Conservation (phyloP, 2,888 invertebrate species). For the Boloria euphrosyne region DNA sequence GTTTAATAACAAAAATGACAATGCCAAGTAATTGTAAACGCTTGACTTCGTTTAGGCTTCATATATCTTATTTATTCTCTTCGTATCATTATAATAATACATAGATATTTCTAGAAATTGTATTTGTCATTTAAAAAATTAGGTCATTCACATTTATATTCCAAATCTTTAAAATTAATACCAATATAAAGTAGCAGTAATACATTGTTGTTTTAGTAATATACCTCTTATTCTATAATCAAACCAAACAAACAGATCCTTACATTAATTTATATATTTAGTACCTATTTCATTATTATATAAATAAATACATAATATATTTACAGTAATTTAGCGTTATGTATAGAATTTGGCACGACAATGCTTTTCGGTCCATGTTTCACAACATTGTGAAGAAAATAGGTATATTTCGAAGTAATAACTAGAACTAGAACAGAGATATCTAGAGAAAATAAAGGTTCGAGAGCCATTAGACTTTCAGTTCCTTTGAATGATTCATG, state of each 20-base stretch:
- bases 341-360: slow-evolving; percentile 43
- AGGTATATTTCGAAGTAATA: background rate
- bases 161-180: no score
- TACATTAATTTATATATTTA: slow-evolving; percentile 40
- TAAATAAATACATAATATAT: slow-evolving; percentile 44
- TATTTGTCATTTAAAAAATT: no score
- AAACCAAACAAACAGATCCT: slow-evolving; percentile 32
- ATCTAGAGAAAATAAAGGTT: no score
- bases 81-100: background rate
- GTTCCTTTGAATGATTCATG: no score
- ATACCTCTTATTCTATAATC: slow-evolving; percentile 33
- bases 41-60: background rate
- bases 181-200: background rate
- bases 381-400: background rate
- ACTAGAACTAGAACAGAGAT: background rate
- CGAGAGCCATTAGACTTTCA: no score
- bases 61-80: background rate
- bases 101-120: no score
- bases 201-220: slow-evolving; percentile 24
- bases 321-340: slow-evolving; percentile 29
- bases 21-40: background rate
- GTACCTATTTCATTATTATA: slow-evolving; percentile 39
- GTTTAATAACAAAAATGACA: no score
- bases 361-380: slow-evolving; percentile 28
- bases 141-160: no score